Conservation (phyloP, 2,888 invertebrate genomes). For the Phaedon cochleariae region DNA sequence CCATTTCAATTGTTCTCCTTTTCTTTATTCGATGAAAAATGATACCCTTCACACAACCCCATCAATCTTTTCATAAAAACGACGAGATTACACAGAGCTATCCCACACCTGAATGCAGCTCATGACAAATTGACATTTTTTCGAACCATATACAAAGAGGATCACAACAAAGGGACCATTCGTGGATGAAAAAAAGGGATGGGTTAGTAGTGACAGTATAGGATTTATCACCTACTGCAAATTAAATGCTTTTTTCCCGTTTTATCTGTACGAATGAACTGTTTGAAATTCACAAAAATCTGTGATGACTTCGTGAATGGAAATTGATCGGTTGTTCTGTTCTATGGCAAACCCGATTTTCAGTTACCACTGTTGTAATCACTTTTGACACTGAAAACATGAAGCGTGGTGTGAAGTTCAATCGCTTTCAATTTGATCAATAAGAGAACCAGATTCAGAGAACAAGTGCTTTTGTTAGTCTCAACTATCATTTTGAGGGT, state of each 20-base stretch:
- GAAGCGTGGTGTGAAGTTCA: too few relatives aligned
- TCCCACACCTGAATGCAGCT: conserved; percentile 29
- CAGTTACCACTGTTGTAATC: too few relatives aligned
- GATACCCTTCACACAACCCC: background rate
- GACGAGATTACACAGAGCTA: conserved; percentile 14
- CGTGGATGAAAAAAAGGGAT: conserved; percentile 23
- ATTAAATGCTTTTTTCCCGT: conserved; percentile 22
- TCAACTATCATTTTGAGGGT: too few relatives aligned
- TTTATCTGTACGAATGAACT: conserved; percentile 6
- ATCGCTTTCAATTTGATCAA: too few relatives aligned
- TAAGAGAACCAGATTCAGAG: too few relatives aligned
- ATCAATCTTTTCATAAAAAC: conserved; percentile 17
- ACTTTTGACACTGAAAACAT: too few relatives aligned
- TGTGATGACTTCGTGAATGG: conserved; percentile 15
- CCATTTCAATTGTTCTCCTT: background rate
- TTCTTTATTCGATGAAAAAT: conserved; percentile 17
- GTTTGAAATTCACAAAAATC: conserved; percentile 6
- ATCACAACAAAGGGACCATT: conserved; percentile 29
- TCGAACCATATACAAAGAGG: conserved; percentile 30
- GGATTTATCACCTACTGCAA: conserved; percentile 29
- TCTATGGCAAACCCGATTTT: background rate
- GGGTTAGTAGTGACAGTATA: conserved; percentile 22
- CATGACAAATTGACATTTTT: conserved; percentile 37
- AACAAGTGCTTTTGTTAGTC: too few relatives aligned
- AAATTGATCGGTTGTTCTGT: background rate